Conservation (phyloP, 2,888 invertebrate genomes). For the Drosophila eohydei region DNA sequence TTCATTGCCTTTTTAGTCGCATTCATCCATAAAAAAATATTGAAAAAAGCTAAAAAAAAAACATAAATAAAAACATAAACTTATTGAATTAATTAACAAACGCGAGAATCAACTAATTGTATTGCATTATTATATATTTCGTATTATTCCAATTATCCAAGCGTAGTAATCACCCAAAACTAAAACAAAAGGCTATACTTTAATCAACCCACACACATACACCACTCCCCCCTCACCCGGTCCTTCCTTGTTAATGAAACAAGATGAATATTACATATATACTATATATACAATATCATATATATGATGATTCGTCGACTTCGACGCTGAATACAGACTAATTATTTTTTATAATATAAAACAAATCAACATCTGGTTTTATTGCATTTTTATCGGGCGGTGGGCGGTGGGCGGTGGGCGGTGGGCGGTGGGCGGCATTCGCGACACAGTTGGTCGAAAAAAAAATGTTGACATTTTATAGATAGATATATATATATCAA, state of each 20-base stretch:
- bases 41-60: no score
- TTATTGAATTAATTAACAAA: conserved; percentile 48
- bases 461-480: conserved; percentile 75
- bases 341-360: conserved; percentile 77
- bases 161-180: conserved; percentile 69
- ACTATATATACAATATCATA: conserved; percentile 58
- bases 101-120: conserved; percentile 59
- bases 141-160: conserved; percentile 79
- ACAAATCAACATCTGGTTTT: conserved; percentile 79
- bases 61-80: conserved; percentile 36
- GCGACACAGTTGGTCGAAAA: conserved; percentile 68
- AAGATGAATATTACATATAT: conserved; percentile 46
- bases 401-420: not conserved
- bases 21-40: conserved; percentile 64
- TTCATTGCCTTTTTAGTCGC: conserved; percentile 76
- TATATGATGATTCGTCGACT: conserved; percentile 73
- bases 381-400: conserved; percentile 43
- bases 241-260: conserved; percentile 12
- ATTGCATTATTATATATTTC: conserved; percentile 77
- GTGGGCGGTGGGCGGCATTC: not conserved
- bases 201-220: conserved; percentile 50
- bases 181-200: conserved; percentile 62
- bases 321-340: conserved; percentile 77
- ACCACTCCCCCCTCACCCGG: not conserved
- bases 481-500: conserved; percentile 71